Base-by-base conservation (phyloP, 2,888 invertebrate species). In the Caenorhabditis japonica region DNA sequence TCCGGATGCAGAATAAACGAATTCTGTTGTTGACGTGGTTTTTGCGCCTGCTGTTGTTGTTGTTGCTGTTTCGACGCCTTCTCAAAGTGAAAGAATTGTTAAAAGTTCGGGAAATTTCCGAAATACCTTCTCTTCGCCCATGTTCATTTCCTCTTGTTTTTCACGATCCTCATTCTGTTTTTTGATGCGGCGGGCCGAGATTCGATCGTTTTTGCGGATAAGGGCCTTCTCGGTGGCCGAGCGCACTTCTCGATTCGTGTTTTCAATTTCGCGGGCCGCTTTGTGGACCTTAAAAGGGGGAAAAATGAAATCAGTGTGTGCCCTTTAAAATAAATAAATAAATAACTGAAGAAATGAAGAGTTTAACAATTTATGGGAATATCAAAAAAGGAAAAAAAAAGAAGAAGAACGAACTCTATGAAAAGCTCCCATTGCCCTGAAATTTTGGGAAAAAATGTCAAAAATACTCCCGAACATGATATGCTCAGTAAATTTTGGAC, bases 181-280 rank as follows among this genome's bases (percentile, higher is more conserved):
- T 19, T 27, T 10, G 3, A 60, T 36, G n/a, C n/a, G n/a, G n/a
- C n/a, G n/a, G n/a, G n/a, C n/a, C n/a, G n/a, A n/a, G n/a, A n/a
- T n/a, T 17, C 71, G 51, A 1, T 43, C 36, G 19, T 64, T 47
- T 36, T 72, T 73, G 3, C 27, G 41, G 1, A 15, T 12, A 21
- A 55, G 19, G 13, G 76, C 74, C 25, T 61, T 52, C 33, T 70
- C 70, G 1, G 69, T 74, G 10, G 76, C 71, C 19, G 78, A 78
- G 38, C 68, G 46, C 13, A 79, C 69, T 39, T 73, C 61, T 25
- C 66, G 51, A 4, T 73, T 75, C 12, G 56, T 72, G 10, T 38
- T 68, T 30, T 80, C 76, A 5, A 80, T 68, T 44, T 80, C 70
- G 7, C 64, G 53, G 1, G 80, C 80, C 0, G 80, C 80, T 52